Evolutionary conservation across 1,140 invertebrate species (phyloP), one percentile per base, ranked within the genome.

Genomic region (Megalopta genalis): DNA sequence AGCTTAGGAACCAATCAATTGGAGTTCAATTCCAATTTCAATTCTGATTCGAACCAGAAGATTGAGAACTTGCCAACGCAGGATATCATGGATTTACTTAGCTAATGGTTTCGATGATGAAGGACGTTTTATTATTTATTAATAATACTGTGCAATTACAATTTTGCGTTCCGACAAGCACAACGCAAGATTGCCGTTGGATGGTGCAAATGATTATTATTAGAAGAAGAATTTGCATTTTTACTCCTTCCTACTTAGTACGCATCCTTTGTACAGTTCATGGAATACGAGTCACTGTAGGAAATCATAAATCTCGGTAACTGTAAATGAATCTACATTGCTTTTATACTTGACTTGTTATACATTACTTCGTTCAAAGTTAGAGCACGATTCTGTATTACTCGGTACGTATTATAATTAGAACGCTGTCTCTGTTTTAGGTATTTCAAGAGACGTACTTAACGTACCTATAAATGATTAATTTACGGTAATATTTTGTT

Each of bases 11-110:
- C 57, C 12, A 80, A 73, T 60, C 82, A 71, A 66, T 57, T 72
- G 54, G 83, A 86, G 18, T 59, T 79, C 57, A 67, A 57, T 23
- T 27, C 85, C 39, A 83, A 77, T n/a, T 57, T 77, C 4, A 85
- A 76, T 52, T 77, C 67, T n/a, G 75, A 79, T 84, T 37, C 73
- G 37, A 72, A 39, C 23, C 27, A 83, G 62, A 64, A 52, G 16
- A 21, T 57, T 46, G 32, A 78, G n/a, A 81, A 86, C 64, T 74
- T 71, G 12, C 65, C 70, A 12, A 49, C 72, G 9, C 68, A 77
- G 62, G 85, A 87, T 78, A 77, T 84, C 18, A 77, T 87, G 71
- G 85, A 87, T 37, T 77, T 86, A 12, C 85, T 87, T 65, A 87
- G 77, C 80, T 90, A 86, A 84, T 85, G 14, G 74, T 74, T 23